phyloP scores from a whole-genome alignment of 2,797 vertebrate species.

The Eospalax fontanierii region DNA sequence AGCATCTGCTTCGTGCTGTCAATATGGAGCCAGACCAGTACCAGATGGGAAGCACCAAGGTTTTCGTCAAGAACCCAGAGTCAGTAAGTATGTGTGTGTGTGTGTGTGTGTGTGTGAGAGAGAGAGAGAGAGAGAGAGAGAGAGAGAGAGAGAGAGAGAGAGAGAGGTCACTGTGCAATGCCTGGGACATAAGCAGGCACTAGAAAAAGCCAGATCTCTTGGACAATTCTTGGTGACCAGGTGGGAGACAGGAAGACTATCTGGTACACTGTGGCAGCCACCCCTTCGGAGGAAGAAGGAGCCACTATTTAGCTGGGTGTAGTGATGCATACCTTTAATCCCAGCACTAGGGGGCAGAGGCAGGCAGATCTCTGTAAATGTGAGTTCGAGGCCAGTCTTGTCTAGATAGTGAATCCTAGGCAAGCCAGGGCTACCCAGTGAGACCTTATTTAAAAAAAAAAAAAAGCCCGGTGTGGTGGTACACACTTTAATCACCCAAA shows the following conservation, averaged over 20 bases:
- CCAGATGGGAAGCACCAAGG: constrained; percentile 96
- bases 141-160: not conserved
- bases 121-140: not conserved
- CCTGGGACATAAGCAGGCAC: not conserved
- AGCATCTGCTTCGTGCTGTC: constrained; percentile 95
- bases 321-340: not conserved
- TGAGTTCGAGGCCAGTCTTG: too few relatives aligned
- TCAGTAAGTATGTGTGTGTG: constrained; percentile 90
- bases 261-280: not conserved
- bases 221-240: not conserved
- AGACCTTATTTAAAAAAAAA: not conserved
- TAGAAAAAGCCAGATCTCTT: not conserved
- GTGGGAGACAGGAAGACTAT: not conserved
- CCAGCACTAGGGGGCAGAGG: not conserved
- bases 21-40: constrained; percentile 98
- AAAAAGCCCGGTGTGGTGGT: too few relatives aligned
- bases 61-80: constrained; percentile 98
- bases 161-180: not conserved
- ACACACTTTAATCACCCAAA: too few relatives aligned
- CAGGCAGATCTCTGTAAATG: not conserved
- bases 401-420: not conserved
- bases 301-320: not conserved
- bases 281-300: not conserved
- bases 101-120: not conserved
- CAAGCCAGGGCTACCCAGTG: not conserved